Evolutionary conservation across 2,888 invertebrate genomes (phyloP).

Genomic region (Zaprionus lineosus): DNA sequence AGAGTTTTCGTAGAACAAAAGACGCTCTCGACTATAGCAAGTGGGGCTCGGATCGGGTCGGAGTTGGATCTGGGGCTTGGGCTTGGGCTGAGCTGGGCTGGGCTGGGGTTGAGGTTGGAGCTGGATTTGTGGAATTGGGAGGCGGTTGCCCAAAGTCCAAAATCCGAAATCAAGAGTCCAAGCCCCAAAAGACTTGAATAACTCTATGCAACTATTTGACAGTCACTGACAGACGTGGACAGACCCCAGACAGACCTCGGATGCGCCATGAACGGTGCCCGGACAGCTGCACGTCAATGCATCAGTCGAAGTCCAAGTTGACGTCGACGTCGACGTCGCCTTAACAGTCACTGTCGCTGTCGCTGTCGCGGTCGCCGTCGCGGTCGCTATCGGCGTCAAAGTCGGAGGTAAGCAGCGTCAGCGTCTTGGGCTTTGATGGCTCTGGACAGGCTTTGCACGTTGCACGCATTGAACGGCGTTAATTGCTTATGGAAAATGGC

Average conservation of each 20-base stretch:
- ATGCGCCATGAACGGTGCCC: slow-evolving; percentile 8
- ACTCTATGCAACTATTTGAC: slow-evolving; percentile 32
- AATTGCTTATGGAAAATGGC: slow-evolving; percentile 39
- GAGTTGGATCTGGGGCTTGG: too few species aligned
- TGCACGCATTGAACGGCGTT: slow-evolving; percentile 41
- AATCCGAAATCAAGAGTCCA: slow-evolving; percentile 1
- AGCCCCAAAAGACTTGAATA: background rate
- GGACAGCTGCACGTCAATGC: slow-evolving; percentile 54
- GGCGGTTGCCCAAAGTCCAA: slow-evolving; percentile 14
- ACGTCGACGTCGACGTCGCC: too few species aligned
- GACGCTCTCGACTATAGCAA: slow-evolving; percentile 17
- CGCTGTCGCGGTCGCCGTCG: too few species aligned
- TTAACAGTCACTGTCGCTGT: too few species aligned
- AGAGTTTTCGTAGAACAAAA: slow-evolving; percentile 64
- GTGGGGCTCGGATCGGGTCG: too few species aligned
- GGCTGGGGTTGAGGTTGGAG: too few species aligned
- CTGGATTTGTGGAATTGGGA: slow-evolving; percentile 17
- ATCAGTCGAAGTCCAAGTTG: slow-evolving; percentile 37
- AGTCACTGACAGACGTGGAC: slow-evolving; percentile 46
- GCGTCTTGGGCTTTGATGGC: background rate
- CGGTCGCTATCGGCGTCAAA: too few species aligned
- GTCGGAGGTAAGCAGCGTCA: too few species aligned
- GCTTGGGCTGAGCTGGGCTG: too few species aligned
- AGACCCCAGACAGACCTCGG: slow-evolving; percentile 13
- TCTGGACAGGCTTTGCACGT: slow-evolving; percentile 27